Evolutionary conservation across 2,888 invertebrate species (phyloP), one percentile per base, ranked within the genome.

Genomic region (Autographa gamma): DNA sequence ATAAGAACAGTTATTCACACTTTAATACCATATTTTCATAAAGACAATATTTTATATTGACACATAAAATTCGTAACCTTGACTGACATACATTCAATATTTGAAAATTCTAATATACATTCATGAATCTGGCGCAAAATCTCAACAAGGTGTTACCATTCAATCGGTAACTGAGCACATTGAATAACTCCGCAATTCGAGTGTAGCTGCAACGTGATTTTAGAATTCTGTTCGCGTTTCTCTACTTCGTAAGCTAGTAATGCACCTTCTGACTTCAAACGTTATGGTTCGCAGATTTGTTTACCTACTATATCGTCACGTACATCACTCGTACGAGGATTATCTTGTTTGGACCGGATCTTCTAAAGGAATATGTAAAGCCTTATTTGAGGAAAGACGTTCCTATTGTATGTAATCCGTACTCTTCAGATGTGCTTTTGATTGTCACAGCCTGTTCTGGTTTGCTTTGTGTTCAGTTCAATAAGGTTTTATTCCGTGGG

Each of bases 271-370:
- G 80, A 79, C 77, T 82, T 80, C 76, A 70, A 76, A 71, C 69
- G 76, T 81, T 70, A 76, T 71, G 66, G 76, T 78, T 81, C 80
- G 67, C 74, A 85, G 86, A 89, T 88, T 87, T 85, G 83, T 85
- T 86, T 82, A 71, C 75, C 59, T 67, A 78, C 71, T 77, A 74
- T 81, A 80, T 79, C 66, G 81, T 84, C 84, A 85, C 83, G 85
- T 85, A 77, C 79, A 68, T 76, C 76, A 81, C 77, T 71, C 74
- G 77, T 73, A 81, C 13, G 69, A 54, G 77, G 82, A 86, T 88
- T 84, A 88, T 86, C 85, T 79, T 85, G 80, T 85, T 86, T 84
- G 85, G 81, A 73, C 76, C 79, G 78, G 76, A 85, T 86, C 77
- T 80, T 70, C 80, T 79, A 80, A 80, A 79, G 76, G 64, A 69